Base-by-base conservation (phyloP, 2,797 vertebrate genomes). In the Tangara arthus region DNA sequence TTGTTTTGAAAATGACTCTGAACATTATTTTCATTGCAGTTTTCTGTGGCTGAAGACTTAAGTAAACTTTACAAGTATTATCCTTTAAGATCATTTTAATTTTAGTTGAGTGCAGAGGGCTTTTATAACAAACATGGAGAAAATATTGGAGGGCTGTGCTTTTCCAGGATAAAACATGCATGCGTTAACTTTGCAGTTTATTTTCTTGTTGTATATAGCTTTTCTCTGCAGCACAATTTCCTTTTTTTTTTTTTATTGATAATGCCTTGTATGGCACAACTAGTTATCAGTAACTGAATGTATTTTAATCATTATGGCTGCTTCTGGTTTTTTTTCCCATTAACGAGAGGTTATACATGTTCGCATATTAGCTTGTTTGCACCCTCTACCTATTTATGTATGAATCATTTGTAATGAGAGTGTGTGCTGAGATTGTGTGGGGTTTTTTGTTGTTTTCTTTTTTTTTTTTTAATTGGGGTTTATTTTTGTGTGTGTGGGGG, bases 121-220 rank as follows among this genome's bases (percentile, higher is more conserved):
- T 98, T 97, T 97, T 97, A 97, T 98, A 98, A 97, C 97, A 95
- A 94, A 97, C 3, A 50, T 92, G 93, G 97, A 97, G 97, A 97
- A 95, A 97, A 97, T 95, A 94, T 97, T 96, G 97, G 97, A 98
- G 97, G 97, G 97, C 97, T 97, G 97, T 97, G 97, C 97, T 98
- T 98, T 98, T 97, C 97, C 98, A 97, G 96, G 97, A 96, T 97
- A 97, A 97, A 97, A 97, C 96, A 96, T 97, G 98, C 98, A 98
- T 98, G 98, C 97, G 46, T 97, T 98, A 97, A 97, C 95, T 96
- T 97, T 96, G 97, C 97, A 96, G 93, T 97, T 97, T 94, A 96
- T 97, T 97, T 97, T 96, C 97, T 97, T 97, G 95, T 96, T 97
- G 97, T 96, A 97, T 97, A 97, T 97, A 98, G 97, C 97, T 97